Evolutionary conservation across 2,888 invertebrate species (phyloP).

Genomic region (Erebia ligea): DNA sequence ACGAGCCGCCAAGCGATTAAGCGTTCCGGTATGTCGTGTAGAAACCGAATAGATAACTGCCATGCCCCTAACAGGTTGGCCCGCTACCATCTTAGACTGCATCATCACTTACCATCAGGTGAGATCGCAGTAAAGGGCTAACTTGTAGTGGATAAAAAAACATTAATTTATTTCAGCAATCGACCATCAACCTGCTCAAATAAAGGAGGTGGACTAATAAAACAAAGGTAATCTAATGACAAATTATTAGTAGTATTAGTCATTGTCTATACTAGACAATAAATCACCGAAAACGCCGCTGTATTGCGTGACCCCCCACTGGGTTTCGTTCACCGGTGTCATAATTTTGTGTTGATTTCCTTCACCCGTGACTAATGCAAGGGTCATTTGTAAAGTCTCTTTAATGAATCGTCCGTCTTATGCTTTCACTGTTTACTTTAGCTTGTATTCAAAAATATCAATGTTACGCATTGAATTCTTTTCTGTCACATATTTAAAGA

Average conservation of each 20-base stretch:
- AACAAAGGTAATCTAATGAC: slow-evolving; percentile 33
- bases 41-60: too few species aligned
- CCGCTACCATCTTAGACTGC: too few species aligned
- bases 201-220: slow-evolving; percentile 24
- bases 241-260: slow-evolving; percentile 63
- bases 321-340: slow-evolving; percentile 71
- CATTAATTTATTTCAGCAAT: not conserved
- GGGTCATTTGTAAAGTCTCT: slow-evolving; percentile 61
- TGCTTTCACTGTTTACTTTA: not conserved
- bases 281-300: slow-evolving; percentile 78
- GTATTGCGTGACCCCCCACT: slow-evolving; percentile 61
- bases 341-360: slow-evolving; percentile 75
- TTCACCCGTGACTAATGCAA: slow-evolving; percentile 70
- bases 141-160: too few species aligned
- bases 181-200: slow-evolving; percentile 14
- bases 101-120: too few species aligned
- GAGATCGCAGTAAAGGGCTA: too few species aligned
- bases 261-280: slow-evolving; percentile 66
- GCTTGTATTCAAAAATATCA: not conserved
- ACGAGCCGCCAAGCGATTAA: too few species aligned
- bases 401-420: slow-evolving; percentile 34
- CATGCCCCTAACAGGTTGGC: too few species aligned
- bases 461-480: not conserved
- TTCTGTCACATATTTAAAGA: not conserved
- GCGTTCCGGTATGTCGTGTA: too few species aligned